Conservation (phyloP, 2,888 invertebrate genomes). For the Kuschelorhynchus macadamiae region DNA sequence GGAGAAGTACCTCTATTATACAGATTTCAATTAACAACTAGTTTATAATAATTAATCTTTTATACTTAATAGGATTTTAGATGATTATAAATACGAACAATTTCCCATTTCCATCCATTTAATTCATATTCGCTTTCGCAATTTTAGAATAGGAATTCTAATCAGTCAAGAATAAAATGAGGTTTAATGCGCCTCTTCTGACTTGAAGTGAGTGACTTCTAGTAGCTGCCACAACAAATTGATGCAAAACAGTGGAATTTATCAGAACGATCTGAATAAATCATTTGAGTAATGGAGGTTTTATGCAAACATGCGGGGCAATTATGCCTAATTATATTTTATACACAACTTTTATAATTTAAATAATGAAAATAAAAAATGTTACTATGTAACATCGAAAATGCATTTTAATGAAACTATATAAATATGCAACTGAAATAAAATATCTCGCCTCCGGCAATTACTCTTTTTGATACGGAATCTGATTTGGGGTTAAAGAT, state of each 20-base stretch:
- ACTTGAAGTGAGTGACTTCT: slow-evolving; percentile 39
- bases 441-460: slow-evolving; percentile 9
- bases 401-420: slow-evolving; percentile 44
- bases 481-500: too few relatives aligned
- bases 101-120: not conserved
- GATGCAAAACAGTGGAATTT: slow-evolving; percentile 52
- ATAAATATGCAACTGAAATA: slow-evolving; percentile 23
- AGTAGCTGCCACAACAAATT: slow-evolving; percentile 50
- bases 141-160: slow-evolving; percentile 1
- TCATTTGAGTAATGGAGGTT: slow-evolving; percentile 54
- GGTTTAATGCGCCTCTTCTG: not conserved
- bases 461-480: not conserved
- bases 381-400: slow-evolving; percentile 28
- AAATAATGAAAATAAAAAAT: slow-evolving; percentile 47
- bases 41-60: too few relatives aligned
- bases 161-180: not conserved
- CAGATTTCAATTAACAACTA: too few relatives aligned
- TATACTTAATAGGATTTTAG: too few relatives aligned
- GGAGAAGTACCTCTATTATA: too few relatives aligned
- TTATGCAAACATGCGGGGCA: slow-evolving; percentile 55
- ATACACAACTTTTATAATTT: slow-evolving; percentile 49
- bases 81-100: too few relatives aligned
- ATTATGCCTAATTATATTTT: slow-evolving; percentile 54
- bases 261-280: slow-evolving; percentile 52
- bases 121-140: not conserved